Evolutionary conservation across 2,888 invertebrate species (phyloP), one percentile per base, ranked within the genome.

Genomic region (Lobophora halterata): DNA sequence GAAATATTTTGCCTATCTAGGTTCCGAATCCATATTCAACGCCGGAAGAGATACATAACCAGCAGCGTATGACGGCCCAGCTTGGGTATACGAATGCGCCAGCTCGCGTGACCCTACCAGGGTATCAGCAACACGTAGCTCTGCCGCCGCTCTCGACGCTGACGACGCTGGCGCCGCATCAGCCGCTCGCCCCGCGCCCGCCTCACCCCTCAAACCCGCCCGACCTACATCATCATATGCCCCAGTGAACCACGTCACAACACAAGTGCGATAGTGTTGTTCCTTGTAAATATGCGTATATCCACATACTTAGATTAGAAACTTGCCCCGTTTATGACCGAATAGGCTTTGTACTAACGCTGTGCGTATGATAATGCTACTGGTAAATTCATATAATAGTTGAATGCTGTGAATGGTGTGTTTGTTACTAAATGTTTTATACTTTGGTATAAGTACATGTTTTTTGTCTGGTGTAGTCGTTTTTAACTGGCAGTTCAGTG

Each of bases 11-110:
- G 5, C 26, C 9, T 5, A 29, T 20, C 7, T 8, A 81, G 80
- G 74, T 75, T 4, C 68, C 58, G 39, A 61, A 54, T 26, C 46
- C 67, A 0, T 80, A 73, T 49, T 37, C 52, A 31, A 60, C 52
- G 18, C 47, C 55, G 1, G 76, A 75, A 8, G 72, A 75, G 7
- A 31, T 67, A 6, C 70, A 63, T 10, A 65, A 52, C 12, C 58
- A 62, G 21, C 66, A 53, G 13, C 65, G 64, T 20, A 6, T 65
- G 18, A 69, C 63, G 23, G 49, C 65, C 19, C 75, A 72, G 55
- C 55, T 74, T 20, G 30, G 53, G 8, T 79, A 73, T 44, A 1
- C 30, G 9, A 2, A 26, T 49, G n/a, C 25, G 52, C 61, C 56
- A 5, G 12, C 54, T 40, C 9, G 16, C 66, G 60, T 40, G 55